Conservation (phyloP, 1,140 invertebrate species). For the Aphaenogaster rudis region DNA sequence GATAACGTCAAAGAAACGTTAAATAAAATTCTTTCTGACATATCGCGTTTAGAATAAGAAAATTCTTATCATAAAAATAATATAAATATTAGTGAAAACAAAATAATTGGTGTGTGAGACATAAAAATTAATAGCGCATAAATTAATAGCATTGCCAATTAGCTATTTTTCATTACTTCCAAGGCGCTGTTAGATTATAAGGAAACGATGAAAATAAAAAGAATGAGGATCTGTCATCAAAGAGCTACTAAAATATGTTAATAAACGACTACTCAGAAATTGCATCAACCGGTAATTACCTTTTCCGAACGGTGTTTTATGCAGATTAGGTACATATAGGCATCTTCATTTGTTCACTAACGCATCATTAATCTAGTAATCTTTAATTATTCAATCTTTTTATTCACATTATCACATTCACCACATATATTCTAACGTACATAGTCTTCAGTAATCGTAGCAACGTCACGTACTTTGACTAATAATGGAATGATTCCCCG, state of each 20-base stretch:
- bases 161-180: neutral
- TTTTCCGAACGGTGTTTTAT: neutral
- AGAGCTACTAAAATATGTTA: conserved; percentile 39
- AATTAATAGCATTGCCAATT: conserved; percentile 25
- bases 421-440: neutral
- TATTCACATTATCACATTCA: neutral
- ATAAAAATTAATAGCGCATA: neutral
- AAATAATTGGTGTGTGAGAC: neutral
- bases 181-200: neutral
- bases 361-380: neutral
- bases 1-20: neutral
- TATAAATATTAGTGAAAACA: neutral
- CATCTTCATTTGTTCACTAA: neutral
- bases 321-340: neutral
- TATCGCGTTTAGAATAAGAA: neutral
- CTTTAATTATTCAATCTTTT: conserved; percentile 5
- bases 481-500: conserved; percentile 23
- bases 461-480: neutral
- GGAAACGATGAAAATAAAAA: conserved; percentile 27
- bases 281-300: neutral
- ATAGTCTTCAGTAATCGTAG: neutral
- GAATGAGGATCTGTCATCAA: conserved; percentile 19
- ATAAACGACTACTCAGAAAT: conserved; percentile 26
- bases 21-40: conserved; percentile 9
- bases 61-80: neutral